These are phyloP conservation scores for Pristionchus mayeri DNA, from an alignment of 2,888 invertebrate genomes.

Conservation along the genomic window DNA sequence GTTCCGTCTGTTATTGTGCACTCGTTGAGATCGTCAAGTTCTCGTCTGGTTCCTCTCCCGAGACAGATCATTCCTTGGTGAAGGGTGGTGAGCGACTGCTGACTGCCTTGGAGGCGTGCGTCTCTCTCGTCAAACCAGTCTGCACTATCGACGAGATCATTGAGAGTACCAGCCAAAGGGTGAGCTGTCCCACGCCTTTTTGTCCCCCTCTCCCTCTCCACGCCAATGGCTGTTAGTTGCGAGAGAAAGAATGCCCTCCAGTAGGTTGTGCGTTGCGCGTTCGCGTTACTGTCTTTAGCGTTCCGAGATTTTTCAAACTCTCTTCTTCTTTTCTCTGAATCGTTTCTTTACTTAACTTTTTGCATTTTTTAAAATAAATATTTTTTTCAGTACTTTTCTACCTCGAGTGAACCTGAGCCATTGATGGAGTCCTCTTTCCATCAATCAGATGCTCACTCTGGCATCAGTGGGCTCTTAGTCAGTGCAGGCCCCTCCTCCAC, in stretches of 20 bases:
- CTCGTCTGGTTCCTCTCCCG: background rate
- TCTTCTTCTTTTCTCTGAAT: background rate
- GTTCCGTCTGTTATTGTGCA: too few relatives aligned
- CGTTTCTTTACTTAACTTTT: background rate
- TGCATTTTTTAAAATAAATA: background rate
- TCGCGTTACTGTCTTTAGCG: conserved; percentile 13
- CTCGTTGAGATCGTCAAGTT: conserved; percentile 30
- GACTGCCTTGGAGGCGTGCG: conserved; percentile 16
- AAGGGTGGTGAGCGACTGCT: background rate
- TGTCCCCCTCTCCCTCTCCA: background rate
- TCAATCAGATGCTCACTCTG: background rate
- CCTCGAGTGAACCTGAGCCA: background rate
- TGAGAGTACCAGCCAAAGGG: conserved; percentile 27
- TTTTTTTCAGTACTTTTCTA: background rate
- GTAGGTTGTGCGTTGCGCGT: background rate
- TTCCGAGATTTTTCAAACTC: background rate
- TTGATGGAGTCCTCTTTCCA: conserved; percentile 15
- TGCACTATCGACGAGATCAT: conserved; percentile 42
- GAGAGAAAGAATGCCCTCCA: background rate
- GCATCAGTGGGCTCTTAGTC: background rate
- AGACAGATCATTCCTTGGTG: background rate
- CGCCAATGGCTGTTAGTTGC: background rate
- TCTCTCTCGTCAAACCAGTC: conserved; percentile 41
- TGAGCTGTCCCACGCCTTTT: conserved; percentile 16
- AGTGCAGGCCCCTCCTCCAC: conserved; percentile 31